phyloP scores from a whole-genome alignment of 2,888 invertebrate species.

The Neoscelio sp. region DNA sequence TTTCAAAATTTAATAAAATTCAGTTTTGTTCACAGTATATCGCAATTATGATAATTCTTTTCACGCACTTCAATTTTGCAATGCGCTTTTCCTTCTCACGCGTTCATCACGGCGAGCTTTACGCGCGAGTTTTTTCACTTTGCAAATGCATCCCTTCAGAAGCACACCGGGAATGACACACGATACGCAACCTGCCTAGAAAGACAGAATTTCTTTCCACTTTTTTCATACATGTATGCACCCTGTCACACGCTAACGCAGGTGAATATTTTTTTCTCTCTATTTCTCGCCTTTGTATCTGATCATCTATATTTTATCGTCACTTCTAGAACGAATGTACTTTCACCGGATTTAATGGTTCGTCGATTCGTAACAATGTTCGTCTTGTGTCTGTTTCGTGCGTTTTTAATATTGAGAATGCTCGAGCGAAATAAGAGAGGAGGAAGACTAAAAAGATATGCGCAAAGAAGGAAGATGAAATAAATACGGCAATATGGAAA shows the following conservation, averaged over 20 bases:
- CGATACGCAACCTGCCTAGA: slow-evolving; percentile 10
- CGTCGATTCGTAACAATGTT: slow-evolving; percentile 53
- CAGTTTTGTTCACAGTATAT: background rate
- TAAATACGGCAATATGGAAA: slow-evolving; percentile 62
- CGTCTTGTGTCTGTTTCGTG: slow-evolving; percentile 24
- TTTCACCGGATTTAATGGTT: slow-evolving; percentile 46
- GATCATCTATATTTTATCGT: slow-evolving; percentile 10
- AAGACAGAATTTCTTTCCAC: slow-evolving; percentile 24
- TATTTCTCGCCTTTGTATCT: slow-evolving; percentile 25
- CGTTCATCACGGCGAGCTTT: slow-evolving; percentile 8
- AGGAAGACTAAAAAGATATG: background rate
- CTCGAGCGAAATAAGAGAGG: background rate
- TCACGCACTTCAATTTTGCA: slow-evolving; percentile 16
- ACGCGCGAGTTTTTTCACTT: slow-evolving; percentile 12
- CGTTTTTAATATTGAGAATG: slow-evolving; percentile 66
- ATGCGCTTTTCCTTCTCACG: background rate
- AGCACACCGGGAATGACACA: background rate
- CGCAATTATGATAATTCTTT: slow-evolving; percentile 18
- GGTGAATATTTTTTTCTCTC: slow-evolving; percentile 9
- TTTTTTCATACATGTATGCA: slow-evolving; percentile 8
- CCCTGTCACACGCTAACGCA: too few relatives aligned
- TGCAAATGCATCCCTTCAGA: slow-evolving; percentile 20
- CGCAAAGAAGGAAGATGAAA: slow-evolving; percentile 30
- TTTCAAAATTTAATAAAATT: slow-evolving; percentile 2
- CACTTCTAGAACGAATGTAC: slow-evolving; percentile 23